Evolutionary conservation across 2,113 vertebrate genomes (phyloP), one percentile per base, ranked within the genome.

Genomic region (Platysteira castanea): DNA sequence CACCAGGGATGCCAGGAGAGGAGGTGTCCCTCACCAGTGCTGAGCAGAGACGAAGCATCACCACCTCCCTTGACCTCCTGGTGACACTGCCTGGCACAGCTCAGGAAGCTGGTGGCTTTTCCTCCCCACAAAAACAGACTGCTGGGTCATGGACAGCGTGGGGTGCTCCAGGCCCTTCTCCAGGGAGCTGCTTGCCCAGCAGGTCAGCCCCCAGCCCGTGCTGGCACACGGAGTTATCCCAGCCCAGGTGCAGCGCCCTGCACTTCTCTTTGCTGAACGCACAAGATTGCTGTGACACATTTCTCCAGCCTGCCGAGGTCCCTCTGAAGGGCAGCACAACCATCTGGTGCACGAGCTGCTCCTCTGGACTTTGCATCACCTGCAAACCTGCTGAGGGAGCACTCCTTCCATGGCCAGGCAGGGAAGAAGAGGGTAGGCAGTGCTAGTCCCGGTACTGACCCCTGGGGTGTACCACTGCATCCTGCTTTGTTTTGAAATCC

Each of bases 241-340:
- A 87, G 26, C 26, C 56, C 69, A 74, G 78, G 26, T 57, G 81
- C 84, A 67, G 81, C 46, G 7, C 21, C 42, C 42, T 2, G 37
- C 56, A 12, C 11, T 74, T 67, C 54, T 41, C 81, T 61, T 1
- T 37, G 81, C 44, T 86, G 85, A 64, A 18, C 39, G 23, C 57
- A 69, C 6, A 5, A 33, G 22, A 10, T 5, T 15, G 42, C 77
- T 60, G 60, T 61, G 35, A 33, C 73, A 84, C 37, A 3, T 28
- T 70, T 74, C 84, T 71, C 22, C 88, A 53, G 64, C 28, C 60
- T 50, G 47, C 8, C 0, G 1, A 71, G 77, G 70, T 68, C 44
- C 65, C 57, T 78, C 31, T 83, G 88, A 93, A 96, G 86, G 93
- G 53, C 86, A 88, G 53, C 57, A 75, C 53, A 76, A 47, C 35